Evolutionary conservation across 2,888 invertebrate genomes (phyloP).

Genomic region (Megamerina dolium): DNA sequence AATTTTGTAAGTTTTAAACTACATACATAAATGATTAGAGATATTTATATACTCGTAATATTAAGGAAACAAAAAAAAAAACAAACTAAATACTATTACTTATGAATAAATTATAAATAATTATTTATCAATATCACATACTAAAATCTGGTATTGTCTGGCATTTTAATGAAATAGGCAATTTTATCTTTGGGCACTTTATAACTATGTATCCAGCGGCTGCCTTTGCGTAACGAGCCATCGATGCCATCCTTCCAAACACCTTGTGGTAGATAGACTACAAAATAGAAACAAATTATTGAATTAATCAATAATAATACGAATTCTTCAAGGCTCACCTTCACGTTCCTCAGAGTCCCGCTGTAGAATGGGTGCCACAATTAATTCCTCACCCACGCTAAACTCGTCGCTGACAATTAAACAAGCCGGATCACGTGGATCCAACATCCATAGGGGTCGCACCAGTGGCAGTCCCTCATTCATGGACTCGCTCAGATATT

Average conservation of each 20-base stretch:
- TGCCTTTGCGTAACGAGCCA: slow-evolving; percentile 77
- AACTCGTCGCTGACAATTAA: slow-evolving; percentile 78
- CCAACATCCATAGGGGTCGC: slow-evolving; percentile 84
- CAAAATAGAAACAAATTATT: slow-evolving; percentile 21
- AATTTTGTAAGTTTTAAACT: too few relatives aligned
- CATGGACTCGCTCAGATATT: slow-evolving; percentile 70
- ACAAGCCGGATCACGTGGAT: slow-evolving; percentile 71
- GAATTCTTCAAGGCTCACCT: slow-evolving; percentile 44
- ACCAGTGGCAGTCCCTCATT: slow-evolving; percentile 79
- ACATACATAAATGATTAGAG: too few relatives aligned
- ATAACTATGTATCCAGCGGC: slow-evolving; percentile 86
- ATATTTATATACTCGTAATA: too few relatives aligned
- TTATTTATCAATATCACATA: slow-evolving; percentile 19
- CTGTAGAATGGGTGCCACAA: slow-evolving; percentile 81
- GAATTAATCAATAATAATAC: not conserved
- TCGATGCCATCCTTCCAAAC: slow-evolving; percentile 92
- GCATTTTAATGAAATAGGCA: slow-evolving; percentile 78
- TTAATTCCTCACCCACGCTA: slow-evolving; percentile 80
- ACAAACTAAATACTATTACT: too few relatives aligned
- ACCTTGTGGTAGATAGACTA: slow-evolving; percentile 83
- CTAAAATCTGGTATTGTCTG: slow-evolving; percentile 72
- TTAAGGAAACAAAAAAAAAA: too few relatives aligned
- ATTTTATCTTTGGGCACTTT: slow-evolving; percentile 71
- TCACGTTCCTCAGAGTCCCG: slow-evolving; percentile 66
- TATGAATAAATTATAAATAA: too few relatives aligned